Evolutionary conservation across 2,797 vertebrate species (phyloP).

Genomic region (Diplodus puntazzo): DNA sequence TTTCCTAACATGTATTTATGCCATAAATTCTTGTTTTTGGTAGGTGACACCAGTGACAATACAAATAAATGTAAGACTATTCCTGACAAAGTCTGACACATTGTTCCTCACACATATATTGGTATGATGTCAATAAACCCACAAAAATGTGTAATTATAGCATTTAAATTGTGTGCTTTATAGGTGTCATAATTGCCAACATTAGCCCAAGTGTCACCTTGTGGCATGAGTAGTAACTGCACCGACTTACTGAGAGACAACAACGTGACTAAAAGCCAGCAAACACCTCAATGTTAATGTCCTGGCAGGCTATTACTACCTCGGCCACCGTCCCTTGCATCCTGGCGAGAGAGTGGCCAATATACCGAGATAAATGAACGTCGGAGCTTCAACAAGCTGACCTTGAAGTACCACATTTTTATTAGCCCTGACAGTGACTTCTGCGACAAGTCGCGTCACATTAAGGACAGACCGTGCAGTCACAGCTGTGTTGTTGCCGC

Average conservation of each 20-base stretch:
- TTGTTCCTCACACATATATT: not conserved
- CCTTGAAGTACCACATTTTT: constrained; percentile 66
- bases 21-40: not conserved
- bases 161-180: not conserved
- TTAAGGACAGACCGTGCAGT: not conserved
- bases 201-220: constrained; percentile 40
- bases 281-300: not conserved
- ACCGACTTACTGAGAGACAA: not conserved
- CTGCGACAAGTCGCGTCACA: constrained; percentile 3
- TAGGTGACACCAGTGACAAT: not conserved
- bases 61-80: not conserved
- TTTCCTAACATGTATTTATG: not conserved
- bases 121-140: not conserved
- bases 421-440: not conserved
- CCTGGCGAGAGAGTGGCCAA: rapidly evolving
- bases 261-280: not conserved
- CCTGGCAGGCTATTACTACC: rapidly evolving
- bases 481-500: not conserved
- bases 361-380: not conserved
- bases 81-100: not conserved
- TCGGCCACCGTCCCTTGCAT: not conserved
- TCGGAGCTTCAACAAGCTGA: constrained; percentile 46
- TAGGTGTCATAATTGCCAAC: not conserved
- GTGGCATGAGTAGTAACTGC: constrained; percentile 50
- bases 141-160: not conserved